Conservation (phyloP, 2,888 invertebrate species). For the Morpho deidamia region DNA sequence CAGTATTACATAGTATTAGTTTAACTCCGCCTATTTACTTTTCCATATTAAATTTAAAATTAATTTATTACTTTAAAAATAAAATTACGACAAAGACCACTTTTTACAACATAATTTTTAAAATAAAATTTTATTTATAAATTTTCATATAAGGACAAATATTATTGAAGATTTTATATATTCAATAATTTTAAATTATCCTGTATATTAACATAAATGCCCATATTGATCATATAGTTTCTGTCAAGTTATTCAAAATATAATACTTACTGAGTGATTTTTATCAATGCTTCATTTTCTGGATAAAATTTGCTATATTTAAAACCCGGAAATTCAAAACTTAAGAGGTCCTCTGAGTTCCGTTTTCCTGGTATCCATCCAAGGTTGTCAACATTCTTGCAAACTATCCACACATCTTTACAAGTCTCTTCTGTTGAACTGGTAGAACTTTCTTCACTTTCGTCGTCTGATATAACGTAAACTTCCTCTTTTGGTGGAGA, state of each 20-base stretch:
- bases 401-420: conserved; percentile 48
- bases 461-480: conserved; percentile 37
- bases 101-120: no score
- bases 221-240: no score
- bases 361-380: conserved; percentile 50
- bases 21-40: no score
- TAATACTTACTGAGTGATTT: conserved; percentile 59
- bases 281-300: conserved; percentile 44
- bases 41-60: no score
- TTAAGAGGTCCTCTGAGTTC: conserved; percentile 36
- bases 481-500: conserved; percentile 29
- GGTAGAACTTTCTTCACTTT: conserved; percentile 18
- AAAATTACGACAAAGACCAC: no score
- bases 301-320: conserved; percentile 47
- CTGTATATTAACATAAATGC: no score
- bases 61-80: no score
- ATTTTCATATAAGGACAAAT: no score
- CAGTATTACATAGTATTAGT: no score
- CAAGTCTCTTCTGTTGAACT: conserved; percentile 12
- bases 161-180: no score
- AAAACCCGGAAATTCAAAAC: conserved; percentile 60
- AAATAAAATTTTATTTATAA: no score
- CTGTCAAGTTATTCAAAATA: neutral
- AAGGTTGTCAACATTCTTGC: conserved; percentile 42
- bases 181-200: no score